Conservation (phyloP, 2,113 vertebrate genomes). For the Menura novaehollandiae region DNA sequence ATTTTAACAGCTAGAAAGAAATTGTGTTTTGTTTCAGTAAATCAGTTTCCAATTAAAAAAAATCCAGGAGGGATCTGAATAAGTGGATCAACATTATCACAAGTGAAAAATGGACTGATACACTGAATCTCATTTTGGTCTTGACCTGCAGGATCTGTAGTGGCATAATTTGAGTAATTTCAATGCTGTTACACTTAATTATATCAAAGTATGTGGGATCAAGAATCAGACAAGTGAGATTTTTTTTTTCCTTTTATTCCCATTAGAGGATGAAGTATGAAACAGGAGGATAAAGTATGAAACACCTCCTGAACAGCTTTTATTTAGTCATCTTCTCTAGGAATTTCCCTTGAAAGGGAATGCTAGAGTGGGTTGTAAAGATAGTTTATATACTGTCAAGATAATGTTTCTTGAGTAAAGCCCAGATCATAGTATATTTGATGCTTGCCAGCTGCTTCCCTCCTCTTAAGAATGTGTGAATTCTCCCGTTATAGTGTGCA, state of each 20-base stretch:
- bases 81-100: not conserved
- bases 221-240: not conserved
- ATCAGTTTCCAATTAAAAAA: not conserved
- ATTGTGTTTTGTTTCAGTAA: not conserved
- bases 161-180: not conserved
- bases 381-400: slow-evolving; percentile 21
- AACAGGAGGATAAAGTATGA: not conserved
- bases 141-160: not conserved
- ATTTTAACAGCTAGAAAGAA: not conserved
- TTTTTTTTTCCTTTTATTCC: not conserved
- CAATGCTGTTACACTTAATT: not conserved
- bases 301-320: not conserved
- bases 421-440: not conserved
- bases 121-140: not conserved
- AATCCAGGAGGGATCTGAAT: fast-evolving
- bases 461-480: not conserved
- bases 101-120: not conserved
- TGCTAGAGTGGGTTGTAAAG: not conserved
- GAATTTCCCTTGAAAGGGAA: slow-evolving; percentile 22
- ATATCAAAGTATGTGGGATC: not conserved
- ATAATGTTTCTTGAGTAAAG: not conserved
- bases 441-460: not conserved
- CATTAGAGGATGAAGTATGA: not conserved
- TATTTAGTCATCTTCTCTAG: not conserved
- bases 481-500: not conserved